Percentiles rank a stretch among this genome's conserved stretches.
These are phyloP conservation scores for Philaenus spumarius DNA, from an alignment of 1,140 invertebrate genomes.

Conservation along the genomic window DNA sequence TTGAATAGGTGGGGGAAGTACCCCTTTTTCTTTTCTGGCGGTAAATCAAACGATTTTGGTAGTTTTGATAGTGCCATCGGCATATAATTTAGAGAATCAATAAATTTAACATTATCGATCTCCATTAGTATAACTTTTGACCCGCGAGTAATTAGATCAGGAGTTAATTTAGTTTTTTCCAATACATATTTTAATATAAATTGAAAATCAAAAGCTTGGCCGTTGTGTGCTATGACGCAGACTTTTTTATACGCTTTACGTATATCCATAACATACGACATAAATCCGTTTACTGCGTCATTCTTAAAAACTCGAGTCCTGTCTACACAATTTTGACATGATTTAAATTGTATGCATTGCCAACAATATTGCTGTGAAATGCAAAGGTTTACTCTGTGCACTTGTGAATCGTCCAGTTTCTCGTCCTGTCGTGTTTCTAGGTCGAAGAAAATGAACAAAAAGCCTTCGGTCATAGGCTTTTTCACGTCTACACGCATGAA, in stretches of 20 bases:
- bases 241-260: background rate
- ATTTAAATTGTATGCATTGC: background rate
- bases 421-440: constrained; percentile 7
- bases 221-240: constrained; percentile 27
- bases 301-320: background rate
- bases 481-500: background rate
- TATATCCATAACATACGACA: constrained; percentile 3
- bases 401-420: background rate
- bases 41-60: constrained; percentile 29
- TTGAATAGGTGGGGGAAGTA: constrained; percentile 23
- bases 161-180: constrained; percentile 10
- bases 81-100: constrained; percentile 33
- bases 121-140: constrained; percentile 19
- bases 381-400: constrained; percentile 2
- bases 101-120: constrained; percentile 23
- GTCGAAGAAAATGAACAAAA: constrained; percentile 6
- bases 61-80: constrained; percentile 27
- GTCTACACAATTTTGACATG: background rate
- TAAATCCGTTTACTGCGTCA: background rate
- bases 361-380: background rate
- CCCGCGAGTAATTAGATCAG: constrained; percentile 25
- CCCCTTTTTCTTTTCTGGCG: constrained; percentile 11
- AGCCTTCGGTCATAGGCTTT: background rate
- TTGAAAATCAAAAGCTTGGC: constrained; percentile 27
- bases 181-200: constrained; percentile 29